phyloP scores from a whole-genome alignment of 2,888 invertebrate species.

The Thecophora atra region DNA sequence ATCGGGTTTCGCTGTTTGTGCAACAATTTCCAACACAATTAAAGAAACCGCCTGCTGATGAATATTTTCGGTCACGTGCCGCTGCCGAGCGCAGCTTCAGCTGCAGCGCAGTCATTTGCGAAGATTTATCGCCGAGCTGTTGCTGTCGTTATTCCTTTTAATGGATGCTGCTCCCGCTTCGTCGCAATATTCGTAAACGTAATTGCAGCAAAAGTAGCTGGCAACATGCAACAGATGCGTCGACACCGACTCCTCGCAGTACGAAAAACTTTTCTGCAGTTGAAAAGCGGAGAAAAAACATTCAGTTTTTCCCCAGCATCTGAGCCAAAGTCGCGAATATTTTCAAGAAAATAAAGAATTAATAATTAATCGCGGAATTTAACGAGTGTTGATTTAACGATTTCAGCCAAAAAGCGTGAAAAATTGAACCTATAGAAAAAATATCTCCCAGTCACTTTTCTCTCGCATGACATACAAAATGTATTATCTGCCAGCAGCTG shows the following conservation, averaged over 20 bases:
- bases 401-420: no score
- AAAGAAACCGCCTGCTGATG: conserved; percentile 51
- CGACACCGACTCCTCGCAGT: conserved; percentile 27
- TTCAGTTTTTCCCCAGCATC: background rate
- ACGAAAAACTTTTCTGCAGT: background rate
- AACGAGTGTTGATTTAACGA: no score
- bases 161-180: conserved; percentile 2
- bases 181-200: conserved; percentile 39
- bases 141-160: conserved; percentile 4
- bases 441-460: no score
- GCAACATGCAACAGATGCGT: conserved; percentile 47
- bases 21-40: conserved; percentile 32
- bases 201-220: conserved; percentile 40
- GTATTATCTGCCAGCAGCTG: no score
- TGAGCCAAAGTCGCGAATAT: conserved; percentile 5
- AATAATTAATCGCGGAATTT: no score
- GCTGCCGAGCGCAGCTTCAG: conserved; percentile 44
- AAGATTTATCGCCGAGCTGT: conserved; percentile 48
- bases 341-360: no score
- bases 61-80: conserved; percentile 64
- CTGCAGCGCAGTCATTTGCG: conserved; percentile 49
- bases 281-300: background rate
- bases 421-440: no score
- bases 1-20: conserved; percentile 33
- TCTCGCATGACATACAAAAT: no score